These are phyloP conservation scores for Liodrosophila aerea DNA, from an alignment of 2,888 invertebrate species.

Conservation along the genomic window DNA sequence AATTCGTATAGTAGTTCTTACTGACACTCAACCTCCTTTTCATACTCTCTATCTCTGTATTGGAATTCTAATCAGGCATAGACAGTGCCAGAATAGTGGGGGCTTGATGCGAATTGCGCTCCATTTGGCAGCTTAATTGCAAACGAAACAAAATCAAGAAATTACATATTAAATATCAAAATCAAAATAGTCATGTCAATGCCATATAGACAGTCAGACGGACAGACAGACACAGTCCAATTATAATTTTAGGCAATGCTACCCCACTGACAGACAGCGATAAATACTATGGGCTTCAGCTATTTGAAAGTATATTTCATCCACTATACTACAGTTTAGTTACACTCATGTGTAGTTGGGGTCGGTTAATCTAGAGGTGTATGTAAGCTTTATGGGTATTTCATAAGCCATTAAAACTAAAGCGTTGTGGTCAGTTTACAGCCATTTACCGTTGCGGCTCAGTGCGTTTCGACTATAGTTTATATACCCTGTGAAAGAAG, in stretches of 20 bases:
- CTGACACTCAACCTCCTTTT: no score
- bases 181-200: conserved; percentile 52
- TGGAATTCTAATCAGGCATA: conserved; percentile 48
- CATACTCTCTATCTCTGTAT: no score
- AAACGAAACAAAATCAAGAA: conserved; percentile 38
- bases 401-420: conserved; percentile 44
- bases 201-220: conserved; percentile 17
- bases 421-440: conserved; percentile 29
- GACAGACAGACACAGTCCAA: conserved; percentile 21
- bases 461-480: conserved; percentile 19
- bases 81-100: conserved; percentile 22
- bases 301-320: conserved; percentile 26
- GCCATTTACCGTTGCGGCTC: conserved; percentile 40
- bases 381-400: conserved; percentile 32
- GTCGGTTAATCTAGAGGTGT: conserved; percentile 30
- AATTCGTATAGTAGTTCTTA: no score
- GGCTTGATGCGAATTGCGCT: conserved; percentile 34
- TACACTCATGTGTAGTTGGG: conserved; percentile 32
- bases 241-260: conserved; percentile 32
- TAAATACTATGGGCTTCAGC: conserved; percentile 12
- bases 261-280: conserved; percentile 14
- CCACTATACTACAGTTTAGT: conserved; percentile 4
- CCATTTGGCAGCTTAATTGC: conserved; percentile 62
- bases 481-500: conserved; percentile 14
- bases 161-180: conserved; percentile 38